Evolutionary conservation across 1,140 invertebrate genomes (phyloP), one percentile per base, ranked within the genome.

Genomic region (Globodera rostochiensis): DNA sequence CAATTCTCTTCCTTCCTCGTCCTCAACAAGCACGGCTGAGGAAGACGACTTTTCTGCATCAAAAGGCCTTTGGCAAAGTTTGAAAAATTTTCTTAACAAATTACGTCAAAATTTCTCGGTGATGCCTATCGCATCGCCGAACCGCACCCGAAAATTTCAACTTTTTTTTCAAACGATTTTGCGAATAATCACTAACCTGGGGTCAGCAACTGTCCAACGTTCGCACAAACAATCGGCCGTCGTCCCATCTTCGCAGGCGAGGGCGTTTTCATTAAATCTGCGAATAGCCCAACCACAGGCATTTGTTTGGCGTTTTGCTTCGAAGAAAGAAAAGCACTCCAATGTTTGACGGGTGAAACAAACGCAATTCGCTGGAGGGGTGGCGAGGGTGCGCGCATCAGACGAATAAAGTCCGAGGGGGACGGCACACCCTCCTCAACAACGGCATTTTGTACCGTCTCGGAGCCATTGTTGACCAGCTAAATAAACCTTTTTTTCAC

Each of bases 41-140:
- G 46, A 46, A 50, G 73, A 25, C n/a, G 73, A 25, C n/a, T 74
- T 74, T 74, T 74, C 73, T 74, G 60, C 50, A 53, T 36, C 46
- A 46, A 75, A 15, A 57, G 49, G 74, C 53, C n/a, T 57, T 46
- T 49, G 36, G 13, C 36, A 75, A 75, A 75, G 36, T 53, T 15
- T 4, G 46, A 25, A 49, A 49, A 11, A 25, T 13, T 49, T 5
- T 74, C 11, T 15, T 53, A 36, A 50, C 36, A 19, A 53, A 3
- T 50, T 3, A 47, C n/a, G 19, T 45, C 9, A 21, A 21, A 8
- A 25, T 46, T n/a, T n/a, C 8, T 74, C 4, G 53, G 3, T n/a
- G 36, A 1, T 36, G 36, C 36, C 36, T 36, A 36, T 36, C 36
- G 36, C 36, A 36, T 1, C 36, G 36, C 36, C 36, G 36, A 36